A percentile compares a stretch with the other conserved stretches of the same genome.
Evolutionary conservation across 2,797 vertebrate species (phyloP).

Genomic region (Halcyon leucocephala): DNA sequence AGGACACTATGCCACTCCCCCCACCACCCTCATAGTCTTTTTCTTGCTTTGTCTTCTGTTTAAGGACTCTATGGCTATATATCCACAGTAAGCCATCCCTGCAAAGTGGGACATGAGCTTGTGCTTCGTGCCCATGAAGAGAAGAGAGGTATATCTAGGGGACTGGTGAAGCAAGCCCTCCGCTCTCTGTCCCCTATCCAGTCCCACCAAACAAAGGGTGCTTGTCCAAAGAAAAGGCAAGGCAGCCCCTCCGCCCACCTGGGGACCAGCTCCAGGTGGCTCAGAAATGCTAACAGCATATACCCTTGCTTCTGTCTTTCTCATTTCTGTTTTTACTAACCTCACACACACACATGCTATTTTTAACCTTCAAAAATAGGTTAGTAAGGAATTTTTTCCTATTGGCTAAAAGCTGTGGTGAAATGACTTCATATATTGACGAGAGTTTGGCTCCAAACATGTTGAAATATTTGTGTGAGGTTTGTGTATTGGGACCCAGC

Average conservation of each 20-base stretch:
- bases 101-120: fast-evolving
- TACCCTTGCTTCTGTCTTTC: conserved; percentile 20
- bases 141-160: neutral
- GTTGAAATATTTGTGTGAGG: conserved; percentile 50
- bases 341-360: neutral
- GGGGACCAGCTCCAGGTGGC: neutral
- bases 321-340: conserved; percentile 49
- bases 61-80: neutral
- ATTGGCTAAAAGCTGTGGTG: neutral
- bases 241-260: fast-evolving
- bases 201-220: neutral
- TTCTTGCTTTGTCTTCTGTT: neutral
- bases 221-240: conserved; percentile 19
- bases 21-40: neutral
- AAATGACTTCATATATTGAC: conserved; percentile 48
- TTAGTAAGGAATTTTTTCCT: conserved; percentile 2
- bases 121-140: neutral
- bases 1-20: neutral
- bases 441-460: conserved; percentile 5
- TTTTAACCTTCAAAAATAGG: conserved; percentile 31
- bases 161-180: neutral
- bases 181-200: neutral
- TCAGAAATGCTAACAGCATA: neutral
- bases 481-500: neutral
- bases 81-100: neutral